A percentile compares a stretch with the other conserved stretches of the same genome.
These are phyloP conservation scores for Channa striata DNA, from an alignment of 2,797 vertebrate genomes.

Conservation along the genomic window DNA sequence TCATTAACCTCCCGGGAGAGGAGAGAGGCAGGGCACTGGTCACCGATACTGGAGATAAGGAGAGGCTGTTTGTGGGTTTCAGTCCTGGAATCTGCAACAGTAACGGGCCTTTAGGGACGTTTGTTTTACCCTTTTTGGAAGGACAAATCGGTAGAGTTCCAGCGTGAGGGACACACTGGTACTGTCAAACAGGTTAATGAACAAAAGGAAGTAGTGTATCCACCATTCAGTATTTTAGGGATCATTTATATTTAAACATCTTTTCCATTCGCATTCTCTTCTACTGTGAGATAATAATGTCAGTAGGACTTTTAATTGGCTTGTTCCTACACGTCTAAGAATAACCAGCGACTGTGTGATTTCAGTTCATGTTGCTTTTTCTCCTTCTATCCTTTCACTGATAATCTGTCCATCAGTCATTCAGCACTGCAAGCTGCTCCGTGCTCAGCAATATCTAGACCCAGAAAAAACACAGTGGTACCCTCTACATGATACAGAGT, in stretches of 20 bases:
- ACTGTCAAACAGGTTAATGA: not conserved
- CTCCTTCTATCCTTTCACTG: conserved; percentile 4
- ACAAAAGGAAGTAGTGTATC: not conserved
- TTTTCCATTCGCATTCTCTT: not conserved
- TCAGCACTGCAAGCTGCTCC: conserved; percentile 6
- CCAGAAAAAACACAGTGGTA: conserved; percentile 10
- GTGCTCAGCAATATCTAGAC: conserved; percentile 3
- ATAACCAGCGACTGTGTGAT: no score
- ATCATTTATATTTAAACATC: not conserved
- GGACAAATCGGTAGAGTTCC: not conserved
- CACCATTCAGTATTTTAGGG: not conserved
- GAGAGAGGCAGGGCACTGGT: not conserved
- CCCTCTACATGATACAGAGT: conserved; percentile 10
- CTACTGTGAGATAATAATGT: no score
- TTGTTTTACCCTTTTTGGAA: conserved; percentile 27
- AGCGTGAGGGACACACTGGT: not conserved
- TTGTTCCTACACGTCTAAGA: no score
- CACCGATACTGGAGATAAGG: conserved; percentile 57
- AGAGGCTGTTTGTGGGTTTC: conserved; percentile 1
- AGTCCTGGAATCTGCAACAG: conserved; percentile 18
- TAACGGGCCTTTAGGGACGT: not conserved
- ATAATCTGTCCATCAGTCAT: conserved; percentile 43
- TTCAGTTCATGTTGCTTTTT: conserved; percentile 17
- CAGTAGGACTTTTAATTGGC: no score
- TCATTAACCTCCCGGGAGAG: conserved; percentile 62